A percentile compares a stretch with the other conserved stretches of the same genome.
Conservation (phyloP, 2,797 vertebrate genomes). For the Denticeps clupeoides region DNA sequence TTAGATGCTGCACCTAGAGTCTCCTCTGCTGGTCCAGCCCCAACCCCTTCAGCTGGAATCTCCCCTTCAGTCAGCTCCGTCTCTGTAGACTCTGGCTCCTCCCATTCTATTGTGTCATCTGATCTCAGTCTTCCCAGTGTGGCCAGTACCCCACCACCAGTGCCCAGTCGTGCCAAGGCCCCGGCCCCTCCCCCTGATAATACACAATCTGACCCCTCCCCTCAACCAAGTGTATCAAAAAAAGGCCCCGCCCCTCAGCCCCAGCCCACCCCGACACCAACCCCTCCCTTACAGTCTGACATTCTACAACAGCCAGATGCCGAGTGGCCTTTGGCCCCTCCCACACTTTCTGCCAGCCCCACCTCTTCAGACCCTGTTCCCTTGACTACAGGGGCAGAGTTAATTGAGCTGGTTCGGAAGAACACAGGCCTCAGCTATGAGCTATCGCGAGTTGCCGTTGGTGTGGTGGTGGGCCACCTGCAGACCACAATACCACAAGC, state of each 20-base stretch:
- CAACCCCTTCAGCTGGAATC: constrained; percentile 36
- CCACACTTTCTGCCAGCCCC: constrained; percentile 47
- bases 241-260: constrained; percentile 48
- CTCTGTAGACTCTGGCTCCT: constrained; percentile 76
- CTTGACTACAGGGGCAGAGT: constrained; percentile 76
- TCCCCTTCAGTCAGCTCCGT: constrained; percentile 71
- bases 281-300: constrained; percentile 18
- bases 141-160: constrained; percentile 78
- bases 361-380: constrained; percentile 51
- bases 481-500: constrained; percentile 70
- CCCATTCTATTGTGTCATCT: constrained; percentile 61
- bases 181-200: constrained; percentile 15
- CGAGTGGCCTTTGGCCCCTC: constrained; percentile 54
- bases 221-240: constrained; percentile 38
- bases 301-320: constrained; percentile 43
- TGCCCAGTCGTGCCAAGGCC: constrained; percentile 75
- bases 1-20: constrained; percentile 48
- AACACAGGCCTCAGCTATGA: constrained; percentile 92
- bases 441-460: constrained; percentile 87
- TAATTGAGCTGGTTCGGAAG: constrained; percentile 91
- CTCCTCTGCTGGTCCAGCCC: constrained; percentile 57
- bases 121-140: constrained; percentile 73
- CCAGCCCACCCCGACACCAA: constrained; percentile 4
- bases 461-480: constrained; percentile 85
- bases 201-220: constrained; percentile 26